Evolutionary conservation across 2,797 vertebrate genomes (phyloP).

Genomic region (Sorex maritimensis): DNA sequence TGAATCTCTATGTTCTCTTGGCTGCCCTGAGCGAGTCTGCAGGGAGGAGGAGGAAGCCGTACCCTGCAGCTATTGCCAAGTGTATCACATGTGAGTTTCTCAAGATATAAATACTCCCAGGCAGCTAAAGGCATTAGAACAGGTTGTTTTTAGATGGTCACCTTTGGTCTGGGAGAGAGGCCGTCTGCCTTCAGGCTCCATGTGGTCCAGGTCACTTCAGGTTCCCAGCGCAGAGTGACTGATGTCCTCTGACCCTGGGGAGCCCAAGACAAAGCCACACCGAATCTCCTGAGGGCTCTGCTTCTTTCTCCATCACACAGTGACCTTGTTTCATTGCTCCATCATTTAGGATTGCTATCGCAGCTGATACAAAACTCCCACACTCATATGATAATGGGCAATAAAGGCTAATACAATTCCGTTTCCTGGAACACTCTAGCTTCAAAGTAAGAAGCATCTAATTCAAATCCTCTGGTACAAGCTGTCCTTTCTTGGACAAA

Average conservation of each 20-base stretch:
- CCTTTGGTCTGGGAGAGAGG: conserved; percentile 25
- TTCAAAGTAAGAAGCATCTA: conserved; percentile 44
- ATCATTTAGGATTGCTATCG: conserved; percentile 36
- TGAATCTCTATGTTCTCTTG: conserved; percentile 81
- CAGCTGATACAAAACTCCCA: not conserved
- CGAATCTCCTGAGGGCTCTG: not conserved
- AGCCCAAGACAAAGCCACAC: not conserved
- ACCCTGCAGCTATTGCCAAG: conserved; percentile 79
- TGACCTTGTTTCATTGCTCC: conserved; percentile 18
- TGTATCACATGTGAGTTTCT: conserved; percentile 78
- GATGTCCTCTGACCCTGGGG: not conserved
- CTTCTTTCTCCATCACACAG: not conserved
- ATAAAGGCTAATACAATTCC: conserved; percentile 62
- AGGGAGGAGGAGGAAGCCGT: conserved; percentile 48
- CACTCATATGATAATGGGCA: not conserved
- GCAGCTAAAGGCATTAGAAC: conserved; percentile 67
- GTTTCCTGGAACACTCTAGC: conserved; percentile 53
- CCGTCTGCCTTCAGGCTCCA: not conserved
- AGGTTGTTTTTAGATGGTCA: conserved; percentile 73
- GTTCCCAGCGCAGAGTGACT: not conserved
- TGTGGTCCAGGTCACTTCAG: not conserved
- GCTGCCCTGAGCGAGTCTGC: conserved; percentile 70
- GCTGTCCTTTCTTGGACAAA: conserved; percentile 51
- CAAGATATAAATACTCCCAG: conserved; percentile 81
- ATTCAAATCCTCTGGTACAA: conserved; percentile 57